These are phyloP conservation scores for Scaptomyza flava DNA, from an alignment of 2,888 invertebrate species.

Conservation along the genomic window DNA sequence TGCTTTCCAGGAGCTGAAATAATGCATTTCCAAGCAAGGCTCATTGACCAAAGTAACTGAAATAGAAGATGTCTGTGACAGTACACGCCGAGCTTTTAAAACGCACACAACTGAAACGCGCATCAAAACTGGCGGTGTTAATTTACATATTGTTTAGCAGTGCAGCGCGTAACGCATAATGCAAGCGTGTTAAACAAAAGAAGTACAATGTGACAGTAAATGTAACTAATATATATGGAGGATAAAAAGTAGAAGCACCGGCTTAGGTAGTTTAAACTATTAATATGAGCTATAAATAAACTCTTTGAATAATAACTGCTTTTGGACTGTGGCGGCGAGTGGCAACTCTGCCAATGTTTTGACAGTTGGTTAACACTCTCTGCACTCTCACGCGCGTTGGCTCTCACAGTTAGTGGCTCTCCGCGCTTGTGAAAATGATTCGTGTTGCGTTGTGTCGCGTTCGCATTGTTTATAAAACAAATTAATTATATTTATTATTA, in stretches of 20 bases:
- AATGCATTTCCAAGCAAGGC: constrained; percentile 52
- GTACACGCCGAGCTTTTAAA: constrained; percentile 74
- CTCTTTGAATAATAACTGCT: constrained; percentile 49
- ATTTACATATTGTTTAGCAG: constrained; percentile 22
- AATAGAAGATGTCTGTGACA: constrained; percentile 36
- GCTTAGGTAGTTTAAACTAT: constrained; percentile 1
- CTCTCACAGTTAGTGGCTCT: constrained; percentile 58
- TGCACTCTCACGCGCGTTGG: constrained; percentile 16
- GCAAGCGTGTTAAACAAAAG: constrained; percentile 11
- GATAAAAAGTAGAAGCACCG: not conserved
- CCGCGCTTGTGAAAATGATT: constrained; percentile 62
- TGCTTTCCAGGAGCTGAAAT: constrained; percentile 55
- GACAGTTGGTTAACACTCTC: constrained; percentile 60
- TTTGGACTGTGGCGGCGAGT: constrained; percentile 14
- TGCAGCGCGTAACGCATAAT: constrained; percentile 18
- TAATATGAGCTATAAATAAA: constrained; percentile 9
- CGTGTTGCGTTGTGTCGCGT: constrained; percentile 71
- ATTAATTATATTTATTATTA: constrained; percentile 58
- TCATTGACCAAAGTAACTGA: constrained; percentile 33
- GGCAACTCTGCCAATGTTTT: constrained; percentile 67
- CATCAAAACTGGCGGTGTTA: constrained; percentile 22
- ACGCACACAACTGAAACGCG: constrained; percentile 51
- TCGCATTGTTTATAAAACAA: constrained; percentile 62
- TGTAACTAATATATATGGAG: not conserved
- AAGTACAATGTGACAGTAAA: constrained; percentile 1